Percentiles rank a stretch among this genome's conserved stretches.
Conservation (phyloP, 2,797 vertebrate genomes). For the Acrossocheilus wenchowensis region DNA sequence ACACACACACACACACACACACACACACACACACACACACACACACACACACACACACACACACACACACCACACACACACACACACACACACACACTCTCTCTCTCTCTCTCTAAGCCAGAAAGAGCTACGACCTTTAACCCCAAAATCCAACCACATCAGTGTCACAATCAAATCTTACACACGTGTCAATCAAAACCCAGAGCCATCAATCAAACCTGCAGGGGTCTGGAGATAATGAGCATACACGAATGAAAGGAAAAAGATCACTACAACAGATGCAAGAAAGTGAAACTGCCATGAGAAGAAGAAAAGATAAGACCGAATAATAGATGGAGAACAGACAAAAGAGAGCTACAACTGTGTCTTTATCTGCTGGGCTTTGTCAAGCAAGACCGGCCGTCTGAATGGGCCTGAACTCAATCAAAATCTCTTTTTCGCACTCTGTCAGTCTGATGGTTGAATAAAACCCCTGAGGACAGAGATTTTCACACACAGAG, state of each 20-base stretch:
- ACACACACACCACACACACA: neutral
- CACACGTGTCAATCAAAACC: conserved; percentile 34
- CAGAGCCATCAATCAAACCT: conserved; percentile 15
- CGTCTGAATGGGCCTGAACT: conserved; percentile 42
- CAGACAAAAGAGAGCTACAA: conserved; percentile 42
- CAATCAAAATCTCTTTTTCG: conserved; percentile 41
- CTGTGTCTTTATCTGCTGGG: conserved; percentile 42
- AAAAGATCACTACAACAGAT: conserved; percentile 24
- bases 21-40: too few species aligned
- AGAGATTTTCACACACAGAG: conserved; percentile 33
- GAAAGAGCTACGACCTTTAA: neutral
- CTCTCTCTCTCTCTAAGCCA: neutral
- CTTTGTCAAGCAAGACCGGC: conserved; percentile 30
- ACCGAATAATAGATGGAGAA: conserved; percentile 11
- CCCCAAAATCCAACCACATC: conserved; percentile 11
- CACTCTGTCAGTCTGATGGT: conserved; percentile 21
- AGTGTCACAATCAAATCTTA: neutral
- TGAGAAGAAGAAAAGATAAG: conserved; percentile 40
- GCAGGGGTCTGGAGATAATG: conserved; percentile 41
- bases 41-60: too few species aligned
- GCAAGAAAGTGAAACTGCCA: conserved; percentile 25
- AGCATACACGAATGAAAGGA: neutral
- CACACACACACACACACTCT: too few species aligned
- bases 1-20: neutral
- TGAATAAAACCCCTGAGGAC: conserved; percentile 45